Evolutionary conservation across 2,797 vertebrate species (phyloP), one percentile per base, ranked within the genome.

Genomic region (Heterohyrax brucei): DNA sequence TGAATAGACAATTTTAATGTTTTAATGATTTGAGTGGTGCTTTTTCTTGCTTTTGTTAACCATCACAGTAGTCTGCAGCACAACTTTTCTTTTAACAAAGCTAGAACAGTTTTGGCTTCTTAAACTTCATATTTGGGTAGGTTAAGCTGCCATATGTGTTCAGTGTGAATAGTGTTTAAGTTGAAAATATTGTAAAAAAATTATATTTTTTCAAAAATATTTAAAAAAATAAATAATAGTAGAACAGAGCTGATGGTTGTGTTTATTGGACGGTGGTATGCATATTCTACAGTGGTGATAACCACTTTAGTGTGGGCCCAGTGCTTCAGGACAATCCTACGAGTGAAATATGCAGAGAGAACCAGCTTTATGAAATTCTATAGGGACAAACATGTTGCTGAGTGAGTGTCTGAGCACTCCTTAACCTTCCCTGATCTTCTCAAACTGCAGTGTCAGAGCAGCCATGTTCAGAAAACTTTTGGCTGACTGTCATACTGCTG

Each of bases 191-290:
- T 99, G 98, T 99, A 99, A 98, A 98, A 99, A 99, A 99, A 99
- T 98, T 99, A 99, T 99, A 99, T 99, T 99, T 99, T 99, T 99
- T 99, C 98, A 99, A 99, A 99, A 99, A 99, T 99, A 99, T 99
- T 99, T 99, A 99, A 99, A 99, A 99, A 99, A 99, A 99, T 98
- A 99, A 99, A 99, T 99, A 99, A 98, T 98, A 98, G 98, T 99
- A 98, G 99, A 99, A 99, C 97, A 85, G 98, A 98, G 19, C 75
- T 97, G 84, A 94, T 98, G 98, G 73, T 96, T 91, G 98, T 98
- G 97, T 98, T 97, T 97, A 85, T 97, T 98, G 93, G 73, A 73
- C 88, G 19, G 87, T 88, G 64, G 46, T 93, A 87, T 94, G 21
- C n/a, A 89, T 56, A 93, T 62, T 85, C 50, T 96, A 13, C 46